Evolutionary conservation across 2,888 invertebrate genomes (phyloP), one percentile per base, ranked within the genome.

Genomic region (Tuta absoluta): DNA sequence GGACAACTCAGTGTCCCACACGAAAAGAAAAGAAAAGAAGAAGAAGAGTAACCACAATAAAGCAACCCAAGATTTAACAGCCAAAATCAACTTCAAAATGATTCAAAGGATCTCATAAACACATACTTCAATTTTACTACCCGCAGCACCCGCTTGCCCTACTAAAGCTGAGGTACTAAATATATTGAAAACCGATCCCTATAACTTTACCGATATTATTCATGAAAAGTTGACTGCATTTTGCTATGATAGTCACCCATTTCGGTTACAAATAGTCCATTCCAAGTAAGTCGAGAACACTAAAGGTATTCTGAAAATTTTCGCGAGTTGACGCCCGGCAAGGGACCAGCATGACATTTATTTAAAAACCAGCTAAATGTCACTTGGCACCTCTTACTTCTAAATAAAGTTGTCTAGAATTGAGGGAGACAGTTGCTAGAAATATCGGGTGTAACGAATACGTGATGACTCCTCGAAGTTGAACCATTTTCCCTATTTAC

Each of bases 271-370:
- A 45, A 51, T 17, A 51, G 23, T 51, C 23, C 21, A 23, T 51
- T 51, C 21, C 21, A 4, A 45, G 45, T 45, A 45, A 45, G 45
- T 17, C 19, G 51, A 23, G 51, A 24, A n/a, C 14, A 28, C 24
- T 12, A 28, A n/a, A 56, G 53, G 56, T 28, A 56, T n/a, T 28
- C 28, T n/a, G 28, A 56, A 14, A 56, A 56, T 28, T 56, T 56
- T 53, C 4, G 5, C 17, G 17, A 23, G 19, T 56, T 56, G 56
- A 28, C 56, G 56, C 56, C 56, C 56, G 14, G n/a, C 12, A 5
- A n/a, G 56, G 56, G 56, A 28, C 28, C 12, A 19, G 14, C 51
- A 19, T 23, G 51, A 51, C 12, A 51, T 51, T 51, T 51, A 51
- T 51, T 51, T 10, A 12, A 51, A 45, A 45, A 45, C 45, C 45